Evolutionary conservation across 2,113 vertebrate genomes (phyloP), one percentile per base, ranked within the genome.

Genomic region (Ornithorhynchus anatinus): DNA sequence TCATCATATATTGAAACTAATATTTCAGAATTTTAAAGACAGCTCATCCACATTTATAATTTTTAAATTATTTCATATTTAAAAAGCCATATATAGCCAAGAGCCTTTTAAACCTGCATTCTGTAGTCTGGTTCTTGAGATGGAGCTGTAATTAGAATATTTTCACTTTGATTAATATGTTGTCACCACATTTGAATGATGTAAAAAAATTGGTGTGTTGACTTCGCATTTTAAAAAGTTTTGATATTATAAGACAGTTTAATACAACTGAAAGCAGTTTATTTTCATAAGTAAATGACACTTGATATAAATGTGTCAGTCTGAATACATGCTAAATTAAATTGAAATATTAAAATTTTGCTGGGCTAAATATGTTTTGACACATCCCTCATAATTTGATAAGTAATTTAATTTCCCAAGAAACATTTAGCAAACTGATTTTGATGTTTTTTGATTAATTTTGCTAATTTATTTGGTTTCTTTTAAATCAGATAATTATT

Each of bases 41-140:
- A 64, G 47, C 47, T 17, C n/a, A n/a, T n/a, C n/a, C n/a, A n/a
- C n/a, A n/a, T n/a, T n/a, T n/a, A n/a, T n/a, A n/a, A n/a, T n/a
- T n/a, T n/a, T n/a, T n/a, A n/a, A n/a, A n/a, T n/a, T n/a, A n/a
- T n/a, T n/a, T n/a, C n/a, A n/a, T n/a, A n/a, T n/a, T n/a, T n/a
- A n/a, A 50, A 79, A 84, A 85, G 82, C 82, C 85, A 75, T 84
- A 84, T 35, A 29, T 72, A 25, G 53, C 67, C 2, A 42, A 72
- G 83, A 79, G 83, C 75, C 80, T 78, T 84, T 80, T 29, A 6
- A 54, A 48, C 45, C 19, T 7, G 15, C 10, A 48, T 19, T 15
- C 36, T 39, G 19, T 31, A 56, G 42, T 66, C 20, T n/a, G 25
- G 57, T 52, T 66, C 47, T 83, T 16, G 35, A 53, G 58, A 60